Base-by-base conservation (phyloP, 2,888 invertebrate species). In the Molorchus minor region DNA sequence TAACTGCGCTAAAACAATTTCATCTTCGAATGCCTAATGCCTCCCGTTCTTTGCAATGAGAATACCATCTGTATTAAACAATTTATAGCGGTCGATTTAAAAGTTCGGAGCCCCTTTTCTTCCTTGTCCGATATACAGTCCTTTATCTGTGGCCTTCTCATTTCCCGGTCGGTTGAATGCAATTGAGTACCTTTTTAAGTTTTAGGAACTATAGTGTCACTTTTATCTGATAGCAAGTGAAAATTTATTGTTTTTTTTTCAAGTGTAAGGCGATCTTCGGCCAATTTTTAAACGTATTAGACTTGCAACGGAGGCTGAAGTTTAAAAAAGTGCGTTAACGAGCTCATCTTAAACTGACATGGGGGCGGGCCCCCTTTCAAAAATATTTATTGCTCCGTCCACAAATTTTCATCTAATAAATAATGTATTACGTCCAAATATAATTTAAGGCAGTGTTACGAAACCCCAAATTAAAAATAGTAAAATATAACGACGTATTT, bases 151-250 rank as follows among this genome's bases (percentile, higher is more conserved):
- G 78, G 77, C 75, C 77, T 75, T 75, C 79, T 80, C 78, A 80
- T 80, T 80, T 80, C 79, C 79, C 79, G 79, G 77, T 78, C 76
- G 79, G 80, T 76, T 77, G 79, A 77, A 71, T 73, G 75, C 79
- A 76, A 77, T 77, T 73, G 78, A 78, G 78, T 76, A 79, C 76
- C 78, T 79, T 80, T 79, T 79, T 77, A 78, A 79, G 79, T 79
- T 80, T 78, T 75, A 73, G 77, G 77, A 80, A 80, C 79, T 79
- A 79, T 79, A 77, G 75, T 80, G 79, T 80, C 79, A 79, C 71
- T 76, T 75, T 77, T 77, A 79, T 79, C 79, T 75, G 79, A 79
- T 79, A 75, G 73, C 73, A 67, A 66, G 66, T 69, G 70, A 70
- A 72, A 74, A 78, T 78, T 77, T 78, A 78, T 77, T 60, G 68